Percentiles rank a stretch among this genome's conserved stretches.
These are phyloP conservation scores for Amphibalanus amphitrite DNA, from an alignment of 1,140 invertebrate genomes.

Conservation along the genomic window DNA sequence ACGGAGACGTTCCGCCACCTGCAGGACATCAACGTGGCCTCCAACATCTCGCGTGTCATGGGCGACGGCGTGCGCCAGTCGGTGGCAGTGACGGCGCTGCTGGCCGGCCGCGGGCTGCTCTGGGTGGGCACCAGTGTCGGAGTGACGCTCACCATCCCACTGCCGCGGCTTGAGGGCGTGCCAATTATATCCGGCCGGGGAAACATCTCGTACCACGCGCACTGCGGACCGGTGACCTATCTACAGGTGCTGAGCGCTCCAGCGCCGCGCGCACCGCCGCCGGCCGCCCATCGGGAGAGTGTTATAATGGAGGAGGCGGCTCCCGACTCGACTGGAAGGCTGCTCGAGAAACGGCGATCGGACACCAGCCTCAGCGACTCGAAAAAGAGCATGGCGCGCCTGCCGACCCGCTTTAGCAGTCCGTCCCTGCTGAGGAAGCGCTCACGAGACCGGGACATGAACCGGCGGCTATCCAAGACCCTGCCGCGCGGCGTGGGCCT, in stretches of 20 bases:
- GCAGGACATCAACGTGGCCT: conserved; percentile 80
- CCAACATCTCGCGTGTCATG: conserved; percentile 56
- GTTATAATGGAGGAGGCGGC: not conserved
- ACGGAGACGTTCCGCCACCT: conserved; percentile 86
- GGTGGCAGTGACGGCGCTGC: conserved; percentile 52
- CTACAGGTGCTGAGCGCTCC: conserved; percentile 55
- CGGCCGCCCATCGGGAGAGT: not conserved
- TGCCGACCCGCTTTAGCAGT: not conserved
- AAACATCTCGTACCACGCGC: conserved; percentile 79
- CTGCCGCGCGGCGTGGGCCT: conserved; percentile 28
- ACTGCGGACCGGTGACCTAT: conserved; percentile 76
- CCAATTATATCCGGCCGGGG: conserved; percentile 80
- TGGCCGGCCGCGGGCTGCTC: conserved; percentile 60
- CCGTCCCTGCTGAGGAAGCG: conserved; percentile 4
- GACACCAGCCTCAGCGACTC: conserved; percentile 84
- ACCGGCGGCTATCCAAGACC: conserved; percentile 47
- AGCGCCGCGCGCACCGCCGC: conserved; percentile 11
- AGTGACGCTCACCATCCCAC: conserved; percentile 70
- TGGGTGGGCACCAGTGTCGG: conserved; percentile 95
- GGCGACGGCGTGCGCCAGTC: conserved; percentile 13
- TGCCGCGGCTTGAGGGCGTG: conserved; percentile 80
- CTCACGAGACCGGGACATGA: not conserved
- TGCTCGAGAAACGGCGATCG: conserved; percentile 78
- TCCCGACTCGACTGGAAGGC: conserved; percentile 34
- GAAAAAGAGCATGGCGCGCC: not conserved